These are phyloP conservation scores for Sphenopsis melanotis DNA, from an alignment of 2,797 vertebrate species.

Conservation along the genomic window DNA sequence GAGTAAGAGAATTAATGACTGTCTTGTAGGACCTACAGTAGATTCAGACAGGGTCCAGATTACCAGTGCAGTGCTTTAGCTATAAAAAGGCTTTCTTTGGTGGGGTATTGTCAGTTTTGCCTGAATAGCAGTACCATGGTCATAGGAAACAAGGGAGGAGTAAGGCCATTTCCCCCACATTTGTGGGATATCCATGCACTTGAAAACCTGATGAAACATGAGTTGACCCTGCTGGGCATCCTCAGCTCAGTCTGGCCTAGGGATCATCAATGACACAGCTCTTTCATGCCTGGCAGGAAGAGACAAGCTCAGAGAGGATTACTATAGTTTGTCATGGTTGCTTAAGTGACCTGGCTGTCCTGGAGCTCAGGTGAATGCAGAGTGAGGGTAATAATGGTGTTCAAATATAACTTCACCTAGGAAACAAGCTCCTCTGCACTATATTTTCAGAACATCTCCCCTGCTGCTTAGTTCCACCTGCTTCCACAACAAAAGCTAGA, in stretches of 20 bases:
- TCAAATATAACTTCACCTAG: neutral
- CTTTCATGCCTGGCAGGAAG: neutral
- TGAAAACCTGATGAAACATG: neutral
- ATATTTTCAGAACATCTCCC: neutral
- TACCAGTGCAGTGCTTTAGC: neutral
- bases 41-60: neutral
- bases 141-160: neutral
- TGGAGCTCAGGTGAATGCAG: neutral
- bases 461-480: neutral
- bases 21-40: neutral
- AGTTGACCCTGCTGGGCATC: neutral
- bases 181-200: neutral
- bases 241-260: neutral
- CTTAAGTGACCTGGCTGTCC: neutral
- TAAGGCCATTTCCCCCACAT: neutral
- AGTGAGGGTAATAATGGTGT: neutral
- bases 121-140: neutral
- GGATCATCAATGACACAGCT: rapidly evolving
- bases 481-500: neutral
- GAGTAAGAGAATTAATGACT: neutral
- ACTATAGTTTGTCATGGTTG: neutral
- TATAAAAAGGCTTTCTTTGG: neutral
- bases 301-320: neutral
- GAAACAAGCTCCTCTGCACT: neutral
- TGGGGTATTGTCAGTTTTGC: neutral